Evolutionary conservation across 2,888 invertebrate species (phyloP), one percentile per base, ranked within the genome.

Genomic region (Napeogenes sylphis): DNA sequence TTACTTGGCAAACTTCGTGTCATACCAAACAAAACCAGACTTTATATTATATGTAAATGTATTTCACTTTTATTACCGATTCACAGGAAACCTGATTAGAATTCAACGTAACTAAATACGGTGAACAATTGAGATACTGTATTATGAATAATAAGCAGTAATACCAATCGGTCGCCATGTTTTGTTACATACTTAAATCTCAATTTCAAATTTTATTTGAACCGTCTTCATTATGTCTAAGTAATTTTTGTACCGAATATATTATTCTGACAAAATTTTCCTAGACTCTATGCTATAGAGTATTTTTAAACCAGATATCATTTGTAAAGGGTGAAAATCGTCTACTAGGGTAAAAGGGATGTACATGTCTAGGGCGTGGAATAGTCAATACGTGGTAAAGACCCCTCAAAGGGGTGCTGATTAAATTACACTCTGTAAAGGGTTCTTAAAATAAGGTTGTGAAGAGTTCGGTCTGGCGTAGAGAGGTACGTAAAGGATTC

Each of bases 71-170:
- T 51, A 30, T 30, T 42, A 42, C 13, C 45, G 45, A 58, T 61
- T 38, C 61, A 3, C 55, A 58, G 42, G 42, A 33, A 62, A 56
- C 42, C 56, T 35, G n/a, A 33, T 65, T 65, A 51, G 38, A 56
- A 65, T 63, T 63, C 66, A 66, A 61, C 21, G 45, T 57, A 51
- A 62, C 61, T 63, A 63, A 64, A 63, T 63, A 61, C 58, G 35
- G 58, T 33, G 53, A 59, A 64, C 57, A 66, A 64, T 66, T 59
- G 63, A 64, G 55, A 38, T 61, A 59, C 47, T 56, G 59, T 55
- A 60, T 60, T 55, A 33, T 60, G 66, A 66, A 66, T 66, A 66
- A 59, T 47, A 64, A 66, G 56, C 58, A 32, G 45, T 21, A 2
- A 33, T 21, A 58, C 14, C 10, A 46, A 35, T 45, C 58, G 57